These are phyloP conservation scores for Mormyrops boulengeri DNA, from an alignment of 2,797 vertebrate species.

Conservation along the genomic window DNA sequence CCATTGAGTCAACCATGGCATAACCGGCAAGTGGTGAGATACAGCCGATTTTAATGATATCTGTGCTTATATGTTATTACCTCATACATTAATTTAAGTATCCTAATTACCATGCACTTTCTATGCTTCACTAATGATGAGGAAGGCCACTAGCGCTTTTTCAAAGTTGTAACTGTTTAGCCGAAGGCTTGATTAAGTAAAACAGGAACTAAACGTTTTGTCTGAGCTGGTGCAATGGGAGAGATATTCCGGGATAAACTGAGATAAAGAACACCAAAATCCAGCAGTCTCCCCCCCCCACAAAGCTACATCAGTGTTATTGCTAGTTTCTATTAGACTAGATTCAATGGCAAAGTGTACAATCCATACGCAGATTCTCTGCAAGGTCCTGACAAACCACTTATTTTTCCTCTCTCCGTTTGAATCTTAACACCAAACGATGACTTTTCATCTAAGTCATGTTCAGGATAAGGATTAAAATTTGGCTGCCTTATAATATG, in stretches of 20 bases:
- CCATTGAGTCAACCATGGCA: neutral
- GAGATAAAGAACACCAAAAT: neutral
- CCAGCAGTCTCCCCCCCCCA: neutral
- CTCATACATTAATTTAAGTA: neutral
- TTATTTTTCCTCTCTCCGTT: constrained; percentile 33
- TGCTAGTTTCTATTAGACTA: neutral
- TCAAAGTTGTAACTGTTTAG: neutral
- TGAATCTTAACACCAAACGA: constrained; percentile 40
- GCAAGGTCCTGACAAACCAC: constrained; percentile 29
- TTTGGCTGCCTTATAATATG: neutral
- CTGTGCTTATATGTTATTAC: neutral
- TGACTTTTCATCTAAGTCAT: constrained; percentile 36
- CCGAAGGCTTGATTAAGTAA: neutral
- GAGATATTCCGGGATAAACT: neutral
- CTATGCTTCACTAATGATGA: neutral
- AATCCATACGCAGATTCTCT: neutral
- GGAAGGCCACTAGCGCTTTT: neutral
- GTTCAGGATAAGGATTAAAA: neutral
- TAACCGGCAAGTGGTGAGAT: neutral
- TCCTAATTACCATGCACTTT: neutral
- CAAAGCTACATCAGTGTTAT: neutral
- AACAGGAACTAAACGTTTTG: neutral
- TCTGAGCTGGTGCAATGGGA: neutral
- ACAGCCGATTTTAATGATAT: neutral
- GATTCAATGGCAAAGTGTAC: neutral